phyloP scores from a whole-genome alignment of 1,140 invertebrate species.

The Paraescarpia echinospica region DNA sequence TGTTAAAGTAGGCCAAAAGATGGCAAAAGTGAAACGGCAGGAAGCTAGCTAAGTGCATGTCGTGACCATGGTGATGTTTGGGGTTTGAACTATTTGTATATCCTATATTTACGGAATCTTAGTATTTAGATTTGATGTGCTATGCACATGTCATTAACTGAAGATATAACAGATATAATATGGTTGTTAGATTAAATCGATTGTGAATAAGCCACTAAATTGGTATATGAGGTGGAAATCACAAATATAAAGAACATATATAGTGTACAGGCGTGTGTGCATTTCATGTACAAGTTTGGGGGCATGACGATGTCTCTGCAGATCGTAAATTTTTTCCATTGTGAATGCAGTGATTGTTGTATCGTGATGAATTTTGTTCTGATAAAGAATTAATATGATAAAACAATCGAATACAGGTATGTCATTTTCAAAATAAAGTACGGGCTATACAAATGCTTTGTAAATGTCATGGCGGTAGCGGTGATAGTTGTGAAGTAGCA shows the following conservation, averaged over 20 bases:
- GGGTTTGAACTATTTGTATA: not conserved
- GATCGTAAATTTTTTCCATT: not conserved
- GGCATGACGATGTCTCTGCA: not conserved
- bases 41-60: not conserved
- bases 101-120: not conserved
- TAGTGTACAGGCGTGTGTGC: not conserved
- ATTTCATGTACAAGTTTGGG: not conserved
- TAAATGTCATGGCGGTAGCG: not conserved
- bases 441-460: not conserved
- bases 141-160: not conserved
- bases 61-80: not conserved
- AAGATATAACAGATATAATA: not conserved
- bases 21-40: not conserved
- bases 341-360: not conserved
- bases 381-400: not conserved
- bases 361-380: not conserved
- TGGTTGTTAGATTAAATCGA: not conserved
- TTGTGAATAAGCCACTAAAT: not conserved
- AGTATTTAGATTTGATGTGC: not conserved
- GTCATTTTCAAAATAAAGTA: not conserved
- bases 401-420: not conserved
- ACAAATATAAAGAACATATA: not conserved
- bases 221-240: not conserved
- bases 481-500: not conserved
- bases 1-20: not conserved